Evolutionary conservation across 2,888 invertebrate species (phyloP).

Genomic region (Lycaena phlaeas): DNA sequence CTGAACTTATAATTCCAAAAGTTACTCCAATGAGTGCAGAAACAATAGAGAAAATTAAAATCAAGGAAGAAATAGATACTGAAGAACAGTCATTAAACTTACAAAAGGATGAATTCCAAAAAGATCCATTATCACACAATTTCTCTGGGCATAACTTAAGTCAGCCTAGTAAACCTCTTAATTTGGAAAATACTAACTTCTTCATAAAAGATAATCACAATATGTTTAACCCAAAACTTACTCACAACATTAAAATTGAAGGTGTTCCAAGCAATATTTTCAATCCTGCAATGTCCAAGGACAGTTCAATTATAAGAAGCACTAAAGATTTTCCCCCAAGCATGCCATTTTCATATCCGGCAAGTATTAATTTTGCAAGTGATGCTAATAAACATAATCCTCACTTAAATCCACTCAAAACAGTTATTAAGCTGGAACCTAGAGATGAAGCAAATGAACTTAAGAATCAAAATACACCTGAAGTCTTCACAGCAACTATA

Average conservation of each 20-base stretch:
- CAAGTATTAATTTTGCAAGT: constrained; percentile 50
- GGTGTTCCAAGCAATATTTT: constrained; percentile 54
- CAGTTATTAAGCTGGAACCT: constrained; percentile 66
- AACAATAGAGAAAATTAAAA: constrained; percentile 60
- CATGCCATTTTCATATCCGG: constrained; percentile 54
- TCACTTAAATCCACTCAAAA: constrained; percentile 60
- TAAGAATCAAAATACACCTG: constrained; percentile 61
- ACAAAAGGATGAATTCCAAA: constrained; percentile 60
- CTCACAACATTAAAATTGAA: constrained; percentile 60
- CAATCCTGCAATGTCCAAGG: constrained; percentile 56
- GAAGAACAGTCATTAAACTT: constrained; percentile 55
- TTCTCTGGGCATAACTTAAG: constrained; percentile 49
- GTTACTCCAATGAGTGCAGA: constrained; percentile 70
- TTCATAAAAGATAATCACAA: constrained; percentile 59
- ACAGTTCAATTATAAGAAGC: constrained; percentile 55
- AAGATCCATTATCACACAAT: constrained; percentile 60
- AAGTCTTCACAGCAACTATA: constrained; percentile 66
- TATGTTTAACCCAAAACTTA: constrained; percentile 55
- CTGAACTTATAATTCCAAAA: constrained; percentile 76
- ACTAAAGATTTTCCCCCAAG: constrained; percentile 54
- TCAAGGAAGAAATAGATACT: constrained; percentile 64
- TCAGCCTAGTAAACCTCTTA: constrained; percentile 54
- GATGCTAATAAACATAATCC: constrained; percentile 59
- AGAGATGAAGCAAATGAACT: constrained; percentile 61
- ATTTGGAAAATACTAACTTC: constrained; percentile 62